Evolutionary conservation across 2,888 invertebrate species (phyloP).

Genomic region (Cryptocheilus praepositus): DNA sequence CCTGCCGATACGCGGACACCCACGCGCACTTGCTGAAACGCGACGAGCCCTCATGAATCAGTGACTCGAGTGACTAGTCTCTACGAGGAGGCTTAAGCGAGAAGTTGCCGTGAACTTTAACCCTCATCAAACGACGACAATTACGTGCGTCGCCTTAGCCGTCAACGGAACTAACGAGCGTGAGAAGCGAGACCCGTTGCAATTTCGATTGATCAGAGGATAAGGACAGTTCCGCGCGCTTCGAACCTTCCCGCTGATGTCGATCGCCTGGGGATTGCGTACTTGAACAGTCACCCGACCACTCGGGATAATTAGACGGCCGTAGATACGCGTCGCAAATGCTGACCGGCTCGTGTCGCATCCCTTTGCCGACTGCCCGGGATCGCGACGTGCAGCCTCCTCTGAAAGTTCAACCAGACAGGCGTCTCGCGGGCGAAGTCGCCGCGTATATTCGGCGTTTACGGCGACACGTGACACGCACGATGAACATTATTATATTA

Average conservation of each 20-base stretch:
- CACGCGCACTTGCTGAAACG: too few species aligned
- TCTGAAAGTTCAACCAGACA: constrained; percentile 9
- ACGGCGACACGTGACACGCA: constrained; percentile 30
- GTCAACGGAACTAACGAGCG: not conserved
- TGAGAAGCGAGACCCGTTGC: not conserved
- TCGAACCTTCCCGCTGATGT: too few species aligned
- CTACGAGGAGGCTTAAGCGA: too few species aligned
- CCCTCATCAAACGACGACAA: too few species aligned
- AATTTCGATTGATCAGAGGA: not conserved
- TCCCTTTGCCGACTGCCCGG: constrained; percentile 46
- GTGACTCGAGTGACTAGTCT: not conserved
- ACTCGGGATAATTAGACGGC: constrained; percentile 39
- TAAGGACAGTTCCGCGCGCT: not conserved
- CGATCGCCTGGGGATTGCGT: too few species aligned
- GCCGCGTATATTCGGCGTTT: constrained; percentile 28
- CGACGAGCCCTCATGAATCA: not conserved
- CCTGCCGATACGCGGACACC: not conserved
- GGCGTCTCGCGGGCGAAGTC: constrained; percentile 16
- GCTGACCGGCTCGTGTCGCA: constrained; percentile 47
- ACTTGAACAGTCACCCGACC: too few species aligned
- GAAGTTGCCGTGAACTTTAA: too few species aligned
- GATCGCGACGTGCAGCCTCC: not conserved
- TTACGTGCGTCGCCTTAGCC: too few species aligned
- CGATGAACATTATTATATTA: constrained; percentile 44
- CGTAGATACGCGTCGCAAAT: constrained; percentile 36